These are phyloP conservation scores for Scolopax mira DNA, from an alignment of 2,113 vertebrate genomes.

Conservation along the genomic window DNA sequence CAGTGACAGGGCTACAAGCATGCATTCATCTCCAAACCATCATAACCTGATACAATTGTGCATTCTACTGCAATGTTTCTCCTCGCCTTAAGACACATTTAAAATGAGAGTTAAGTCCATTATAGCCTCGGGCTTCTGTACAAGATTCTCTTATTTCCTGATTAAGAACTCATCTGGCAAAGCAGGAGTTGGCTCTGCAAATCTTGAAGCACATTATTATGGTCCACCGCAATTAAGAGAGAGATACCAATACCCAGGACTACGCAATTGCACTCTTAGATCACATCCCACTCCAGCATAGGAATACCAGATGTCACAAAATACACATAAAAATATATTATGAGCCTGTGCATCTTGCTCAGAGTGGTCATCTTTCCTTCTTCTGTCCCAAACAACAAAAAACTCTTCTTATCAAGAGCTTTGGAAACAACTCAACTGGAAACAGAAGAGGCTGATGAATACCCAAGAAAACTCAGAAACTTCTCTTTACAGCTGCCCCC, in stretches of 20 bases:
- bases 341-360: background rate
- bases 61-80: background rate
- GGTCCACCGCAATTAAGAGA: background rate
- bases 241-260: background rate
- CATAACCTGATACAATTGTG: background rate
- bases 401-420: background rate
- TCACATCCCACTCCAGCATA: background rate
- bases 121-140: background rate
- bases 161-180: constrained; percentile 9
- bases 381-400: background rate
- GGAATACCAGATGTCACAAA: background rate
- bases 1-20: background rate
- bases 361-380: background rate
- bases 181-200: background rate
- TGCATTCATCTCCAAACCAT: background rate
- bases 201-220: background rate
- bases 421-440: background rate
- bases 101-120: background rate
- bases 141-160: background rate
- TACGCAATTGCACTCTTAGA: background rate
- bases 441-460: background rate
- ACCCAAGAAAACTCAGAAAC: background rate
- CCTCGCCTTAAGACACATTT: background rate
- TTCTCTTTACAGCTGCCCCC: background rate
- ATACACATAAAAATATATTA: background rate